Evolutionary conservation across 2,113 vertebrate genomes (phyloP), one percentile per base, ranked within the genome.

Genomic region (Tautogolabrus adspersus): DNA sequence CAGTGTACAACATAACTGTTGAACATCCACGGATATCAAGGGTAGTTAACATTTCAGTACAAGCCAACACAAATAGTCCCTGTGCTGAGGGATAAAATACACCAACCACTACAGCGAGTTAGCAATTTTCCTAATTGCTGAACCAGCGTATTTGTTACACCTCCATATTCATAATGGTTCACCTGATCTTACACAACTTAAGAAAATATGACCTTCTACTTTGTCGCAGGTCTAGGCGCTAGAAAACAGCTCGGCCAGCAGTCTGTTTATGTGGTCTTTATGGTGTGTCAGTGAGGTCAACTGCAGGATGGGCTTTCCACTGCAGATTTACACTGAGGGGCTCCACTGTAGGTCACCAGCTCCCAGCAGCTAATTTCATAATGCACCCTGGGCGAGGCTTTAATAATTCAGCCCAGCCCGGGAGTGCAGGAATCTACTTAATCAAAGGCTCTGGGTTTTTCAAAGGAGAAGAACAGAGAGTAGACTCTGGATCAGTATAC

Each of bases 321-420:
- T 38, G 52, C 72, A 87, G 84, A 93, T 90, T 88, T 91, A 89
- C 82, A 87, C 79, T 51, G 82, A 79, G 66, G 79, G 67, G 72
- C 86, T 83, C 72, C 69, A 75, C 76, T 74, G 74, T 49, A 85
- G 88, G 85, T 92, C 87, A 87, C 72, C 75, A 79, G 51, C 80
- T 80, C 70, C 69, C 78, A 69, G 80, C 68, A 89, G 81, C 79
- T 92, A 90, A 91, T 93, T 93, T 94, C 88, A 92, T 93, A 92
- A 93, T 93, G 92, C 79, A 93, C 85, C 77, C 72, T 65, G 59
- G 67, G 87, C 67, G 5, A 86, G 85, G 83, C 70, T 83, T 89
- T 72, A 89, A 90, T 93, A 90, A 90, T 92, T 90, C 75, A 89
- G 68, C 63, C 66, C 38, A 72, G 66, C 81, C 69, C 72, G 58